Evolutionary conservation across 2,113 vertebrate species (phyloP), one percentile per base, ranked within the genome.

Genomic region (Merops nubicus): DNA sequence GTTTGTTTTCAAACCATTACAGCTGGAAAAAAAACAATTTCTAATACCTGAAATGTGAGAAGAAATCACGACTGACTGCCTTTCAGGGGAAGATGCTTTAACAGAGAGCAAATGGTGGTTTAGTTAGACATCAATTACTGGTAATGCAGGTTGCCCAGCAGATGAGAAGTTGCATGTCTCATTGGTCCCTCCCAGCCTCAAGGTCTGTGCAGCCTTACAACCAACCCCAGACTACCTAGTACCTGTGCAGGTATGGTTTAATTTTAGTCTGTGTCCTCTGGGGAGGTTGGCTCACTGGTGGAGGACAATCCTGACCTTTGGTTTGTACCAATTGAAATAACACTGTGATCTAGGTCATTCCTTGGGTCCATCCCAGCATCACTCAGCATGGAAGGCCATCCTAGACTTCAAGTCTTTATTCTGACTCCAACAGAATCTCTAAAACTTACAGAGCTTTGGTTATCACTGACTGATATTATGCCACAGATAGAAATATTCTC

Each of bases 401-500:
- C 59, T 79, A 77, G 69, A 72, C 50, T 89, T 87, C 60, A 15
- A 69, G 47, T 74, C 20, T 33, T 91, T 81, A 70, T 88, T 94
- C 75, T 83, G 51, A 93, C 47, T 88, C 28, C 17, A 74, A 25
- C 5, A 79, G 69, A 84, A 91, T 64, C 76, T 70, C 43, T 64
- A 65, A 94, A 93, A 70, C n/a, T 31, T 88, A 47, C 38, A 77
- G 40, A 81, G 28, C 56, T 93, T 77, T 79, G 60, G 31, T 91
- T 91, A 94, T 92, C 73, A 64, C 31, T 85, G 47, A 75, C 54
- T 88, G 56, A 81, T 92, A 53, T 12, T 59, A 89, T 36, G 33
- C 26, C 64, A 89, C 84, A 85, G 84, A 85, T 3, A 94, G 65
- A 95, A 95, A 76, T 82, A 88, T 33, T 91, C 74, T 57, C 57